Evolutionary conservation across 2,113 vertebrate species (phyloP), one percentile per base, ranked within the genome.

Genomic region (Todiramphus chloris): DNA sequence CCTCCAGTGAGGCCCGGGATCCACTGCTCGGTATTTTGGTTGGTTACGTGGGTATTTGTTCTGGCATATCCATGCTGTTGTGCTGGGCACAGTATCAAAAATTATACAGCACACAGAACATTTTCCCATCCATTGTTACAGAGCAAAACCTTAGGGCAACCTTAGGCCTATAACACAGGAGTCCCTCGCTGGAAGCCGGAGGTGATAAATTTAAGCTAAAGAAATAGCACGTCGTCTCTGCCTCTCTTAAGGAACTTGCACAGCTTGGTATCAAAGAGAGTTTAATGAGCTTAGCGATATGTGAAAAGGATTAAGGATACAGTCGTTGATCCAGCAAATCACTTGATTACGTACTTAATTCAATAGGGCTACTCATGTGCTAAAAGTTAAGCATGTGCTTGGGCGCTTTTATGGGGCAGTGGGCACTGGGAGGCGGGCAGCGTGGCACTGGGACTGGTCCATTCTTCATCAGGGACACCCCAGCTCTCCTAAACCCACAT

Each of bases 201-300:
- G 94, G 84, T 83, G 93, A 95, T 88, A 89, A 83, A 89, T 68
- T 68, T 63, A 62, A 87, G 83, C 73, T 73, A 64, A 86, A 58
- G 93, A 51, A 90, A 67, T 10, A 53, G 73, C 56, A 64, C 7
- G 0, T 33, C 89, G 76, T 28, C 59, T 55, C 67, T 94, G 78
- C 84, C 63, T 87, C 87, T 93, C 76, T 5, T 68, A 93, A 93
- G 86, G 90, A 96, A 92, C 93, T 91, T 84, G 90, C 94, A 92
- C 92, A 95, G 90, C 93, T 96, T 95, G 94, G 85, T 93, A 93
- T 97, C 92, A 96, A 96, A 94, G 93, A 78, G 85, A 96, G 48
- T 96, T 96, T 95, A 97, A 97, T 95, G 93, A 96, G 90, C 94
- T 96, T 96, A 96, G 96, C 5, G 28, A 89, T 91, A 96, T 96